These are phyloP conservation scores for Ceyx melanurus DNA, from an alignment of 2,113 vertebrate species.

Conservation along the genomic window DNA sequence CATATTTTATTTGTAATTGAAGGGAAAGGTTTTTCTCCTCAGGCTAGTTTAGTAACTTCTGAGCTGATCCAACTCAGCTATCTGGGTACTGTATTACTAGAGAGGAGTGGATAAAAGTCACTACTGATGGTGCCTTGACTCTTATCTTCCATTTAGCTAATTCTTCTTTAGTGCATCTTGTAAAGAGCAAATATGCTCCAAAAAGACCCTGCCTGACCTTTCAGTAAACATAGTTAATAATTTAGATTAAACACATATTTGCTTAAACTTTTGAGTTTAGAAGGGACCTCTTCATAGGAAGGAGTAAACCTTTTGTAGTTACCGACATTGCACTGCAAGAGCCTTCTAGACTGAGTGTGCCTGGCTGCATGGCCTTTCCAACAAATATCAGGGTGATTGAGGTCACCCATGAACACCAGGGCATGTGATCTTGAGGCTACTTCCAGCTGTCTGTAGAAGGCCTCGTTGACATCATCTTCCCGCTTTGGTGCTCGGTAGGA, in stretches of 20 bases:
- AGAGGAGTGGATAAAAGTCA: not conserved
- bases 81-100: not conserved
- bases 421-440: too few species aligned
- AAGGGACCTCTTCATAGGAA: not conserved
- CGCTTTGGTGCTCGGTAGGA: not conserved
- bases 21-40: not conserved
- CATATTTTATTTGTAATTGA: conserved; percentile 11
- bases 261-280: not conserved
- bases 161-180: not conserved
- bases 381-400: too few species aligned
- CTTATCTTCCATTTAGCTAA: not conserved
- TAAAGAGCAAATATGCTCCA: not conserved
- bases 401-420: too few species aligned
- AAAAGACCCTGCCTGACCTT: not conserved
- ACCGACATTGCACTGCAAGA: too few species aligned
- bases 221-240: not conserved
- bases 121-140: not conserved
- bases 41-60: not conserved
- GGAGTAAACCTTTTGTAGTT: not conserved
- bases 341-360: too few species aligned
- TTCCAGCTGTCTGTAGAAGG: too few species aligned
- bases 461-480: not conserved
- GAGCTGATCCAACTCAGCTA: not conserved
- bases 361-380: too few species aligned
- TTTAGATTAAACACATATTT: not conserved